A percentile compares a stretch with the other conserved stretches of the same genome.
phyloP scores from a whole-genome alignment of 2,113 vertebrate genomes.

The Cyprinodon brontotheroides region DNA sequence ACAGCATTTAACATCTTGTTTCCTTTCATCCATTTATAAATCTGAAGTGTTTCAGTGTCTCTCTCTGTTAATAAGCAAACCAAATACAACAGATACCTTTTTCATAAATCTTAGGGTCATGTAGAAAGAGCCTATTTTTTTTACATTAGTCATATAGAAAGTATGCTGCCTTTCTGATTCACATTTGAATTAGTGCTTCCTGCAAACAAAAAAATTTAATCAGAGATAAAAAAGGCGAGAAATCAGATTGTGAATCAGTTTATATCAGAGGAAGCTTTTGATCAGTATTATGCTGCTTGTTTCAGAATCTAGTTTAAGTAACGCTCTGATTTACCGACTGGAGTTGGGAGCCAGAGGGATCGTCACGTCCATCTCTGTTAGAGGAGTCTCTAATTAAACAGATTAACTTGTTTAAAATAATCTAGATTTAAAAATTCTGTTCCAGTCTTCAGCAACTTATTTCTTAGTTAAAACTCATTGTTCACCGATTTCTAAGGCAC shows the following conservation, averaged over 20 bases:
- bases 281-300: not conserved
- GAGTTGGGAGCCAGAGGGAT: not conserved
- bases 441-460: too few relatives aligned
- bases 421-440: too few relatives aligned
- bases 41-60: not conserved
- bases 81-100: not conserved
- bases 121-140: not conserved
- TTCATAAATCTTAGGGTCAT: not conserved
- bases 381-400: too few relatives aligned
- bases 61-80: not conserved
- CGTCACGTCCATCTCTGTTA: too few relatives aligned
- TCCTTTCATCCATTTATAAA: not conserved
- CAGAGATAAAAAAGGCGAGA: not conserved
- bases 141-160: not conserved
- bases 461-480: too few relatives aligned
- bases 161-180: not conserved
- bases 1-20: not conserved
- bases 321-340: not conserved
- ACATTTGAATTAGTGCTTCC: not conserved
- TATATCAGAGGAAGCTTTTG: not conserved
- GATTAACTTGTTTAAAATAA: too few relatives aligned
- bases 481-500: too few relatives aligned
- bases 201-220: not conserved
- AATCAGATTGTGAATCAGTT: not conserved
- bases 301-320: not conserved